Evolutionary conservation across 2,113 vertebrate species (phyloP), one percentile per base, ranked within the genome.

Genomic region (Diphyllodes magnificus): DNA sequence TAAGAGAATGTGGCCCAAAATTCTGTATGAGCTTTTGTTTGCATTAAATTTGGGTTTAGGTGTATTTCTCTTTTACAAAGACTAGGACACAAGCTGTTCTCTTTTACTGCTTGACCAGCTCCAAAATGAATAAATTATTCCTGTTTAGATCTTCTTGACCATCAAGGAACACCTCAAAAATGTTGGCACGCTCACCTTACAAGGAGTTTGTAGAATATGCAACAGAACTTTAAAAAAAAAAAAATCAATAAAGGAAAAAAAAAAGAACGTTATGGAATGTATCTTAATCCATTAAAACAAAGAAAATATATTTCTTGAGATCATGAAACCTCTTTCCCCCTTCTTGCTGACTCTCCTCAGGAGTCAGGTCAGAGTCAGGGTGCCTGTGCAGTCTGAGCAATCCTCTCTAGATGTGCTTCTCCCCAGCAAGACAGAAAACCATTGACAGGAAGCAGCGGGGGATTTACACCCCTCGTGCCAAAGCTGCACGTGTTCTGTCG

Each of bases 111-210:
- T 20, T 53, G 72, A 37, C 3, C 33, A 69, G 9, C 30, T 54
- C 39, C 60, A 64, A 82, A 75, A 59, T 2, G 2, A 75, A 63
- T 7, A 45, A 40, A 50, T n/a, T 6, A 23, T 80, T 88, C 42
- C 25, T n/a, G 3, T 42, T 63, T 42, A 20, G 16, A 44, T 42
- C 33, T 66, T 60, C 35, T 1, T 37, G 17, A 66, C 3, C 23
- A 75, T 16, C 56, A 59, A 45, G 18, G 33, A 85, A 50, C n/a
- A 33, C 15, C 47, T 88, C 47, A 60, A 83, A 86, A 59, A 24
- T 3, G 0, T 42, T 72, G 27, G 2, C 27, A 7, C 2, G 11
- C 1, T 42, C 64, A 50, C 14, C 19, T 71, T 18, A 27, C 6
- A 65, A n/a, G 5, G 11, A 35, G 2, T 50, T 83, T 59, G 22